Evolutionary conservation across 2,888 invertebrate genomes (phyloP).

Genomic region (Macroteleia sp.): DNA sequence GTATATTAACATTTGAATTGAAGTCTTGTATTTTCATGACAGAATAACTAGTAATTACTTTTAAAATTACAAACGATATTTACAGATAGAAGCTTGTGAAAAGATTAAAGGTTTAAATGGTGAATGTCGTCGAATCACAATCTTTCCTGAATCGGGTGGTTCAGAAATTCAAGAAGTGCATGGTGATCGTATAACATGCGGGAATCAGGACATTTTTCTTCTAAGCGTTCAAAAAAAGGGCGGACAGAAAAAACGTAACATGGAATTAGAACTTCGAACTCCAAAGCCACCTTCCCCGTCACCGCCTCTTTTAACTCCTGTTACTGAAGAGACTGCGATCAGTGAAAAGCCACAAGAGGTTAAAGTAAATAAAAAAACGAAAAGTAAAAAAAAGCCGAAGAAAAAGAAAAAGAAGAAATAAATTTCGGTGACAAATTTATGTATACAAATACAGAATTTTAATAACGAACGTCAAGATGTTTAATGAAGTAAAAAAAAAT

Average conservation of each 20-base stretch:
- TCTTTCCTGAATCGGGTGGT: slow-evolving; percentile 72
- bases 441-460: slow-evolving; percentile 1
- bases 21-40: too few relatives aligned
- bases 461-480: too few relatives aligned
- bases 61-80: too few relatives aligned
- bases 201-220: slow-evolving; percentile 75
- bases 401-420: slow-evolving; percentile 54
- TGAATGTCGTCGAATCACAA: slow-evolving; percentile 74
- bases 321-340: slow-evolving; percentile 10
- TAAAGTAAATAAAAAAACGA: slow-evolving; percentile 19
- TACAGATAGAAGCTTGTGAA: slow-evolving; percentile 54
- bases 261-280: slow-evolving; percentile 79
- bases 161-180: slow-evolving; percentile 73
- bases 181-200: slow-evolving; percentile 75
- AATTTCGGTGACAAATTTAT: slow-evolving; percentile 18
- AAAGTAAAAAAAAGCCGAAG: slow-evolving; percentile 2
- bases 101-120: slow-evolving; percentile 42
- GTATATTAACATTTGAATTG: too few relatives aligned
- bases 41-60: too few relatives aligned
- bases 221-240: slow-evolving; percentile 76
- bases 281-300: slow-evolving; percentile 71
- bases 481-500: too few relatives aligned
- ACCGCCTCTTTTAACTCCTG: slow-evolving; percentile 29
- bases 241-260: slow-evolving; percentile 71
- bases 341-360: slow-evolving; percentile 25